These are phyloP conservation scores for Melozone crissalis DNA, from an alignment of 2,113 vertebrate genomes.

Conservation along the genomic window DNA sequence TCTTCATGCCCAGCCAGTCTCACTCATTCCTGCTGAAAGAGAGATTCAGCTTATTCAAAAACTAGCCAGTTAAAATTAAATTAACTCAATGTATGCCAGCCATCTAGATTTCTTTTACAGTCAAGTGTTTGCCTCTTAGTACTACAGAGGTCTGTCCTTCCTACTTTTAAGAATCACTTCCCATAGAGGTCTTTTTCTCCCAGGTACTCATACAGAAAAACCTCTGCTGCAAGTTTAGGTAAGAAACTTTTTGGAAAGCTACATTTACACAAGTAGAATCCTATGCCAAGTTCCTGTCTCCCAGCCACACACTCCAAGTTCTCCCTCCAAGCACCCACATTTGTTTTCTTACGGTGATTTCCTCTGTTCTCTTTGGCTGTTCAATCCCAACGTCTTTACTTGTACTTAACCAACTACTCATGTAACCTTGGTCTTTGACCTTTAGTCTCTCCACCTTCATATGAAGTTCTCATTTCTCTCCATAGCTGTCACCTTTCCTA, in stretches of 20 bases:
- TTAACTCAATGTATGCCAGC: not conserved
- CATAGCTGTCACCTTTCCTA: not conserved
- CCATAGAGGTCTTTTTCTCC: not conserved
- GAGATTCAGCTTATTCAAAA: not conserved
- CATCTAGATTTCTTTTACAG: not conserved
- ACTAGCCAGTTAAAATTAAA: not conserved
- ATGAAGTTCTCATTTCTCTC: not conserved
- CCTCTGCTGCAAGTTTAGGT: not conserved
- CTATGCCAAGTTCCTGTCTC: not conserved
- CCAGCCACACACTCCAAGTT: not conserved
- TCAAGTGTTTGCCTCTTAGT: not conserved
- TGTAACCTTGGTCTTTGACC: not conserved
- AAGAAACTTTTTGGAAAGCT: not conserved
- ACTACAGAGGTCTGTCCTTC: not conserved
- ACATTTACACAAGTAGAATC: not conserved
- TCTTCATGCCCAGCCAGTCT: not conserved
- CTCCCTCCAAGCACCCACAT: not conserved
- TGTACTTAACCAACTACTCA: not conserved
- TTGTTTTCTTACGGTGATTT: not conserved
- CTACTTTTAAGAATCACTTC: not conserved
- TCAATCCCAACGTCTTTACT: not conserved
- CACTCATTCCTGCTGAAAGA: not conserved
- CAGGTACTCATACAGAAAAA: not conserved
- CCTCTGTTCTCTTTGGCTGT: not conserved
- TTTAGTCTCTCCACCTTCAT: not conserved